phyloP scores from a whole-genome alignment of 1,140 invertebrate genomes.

The Zophobas morio region DNA sequence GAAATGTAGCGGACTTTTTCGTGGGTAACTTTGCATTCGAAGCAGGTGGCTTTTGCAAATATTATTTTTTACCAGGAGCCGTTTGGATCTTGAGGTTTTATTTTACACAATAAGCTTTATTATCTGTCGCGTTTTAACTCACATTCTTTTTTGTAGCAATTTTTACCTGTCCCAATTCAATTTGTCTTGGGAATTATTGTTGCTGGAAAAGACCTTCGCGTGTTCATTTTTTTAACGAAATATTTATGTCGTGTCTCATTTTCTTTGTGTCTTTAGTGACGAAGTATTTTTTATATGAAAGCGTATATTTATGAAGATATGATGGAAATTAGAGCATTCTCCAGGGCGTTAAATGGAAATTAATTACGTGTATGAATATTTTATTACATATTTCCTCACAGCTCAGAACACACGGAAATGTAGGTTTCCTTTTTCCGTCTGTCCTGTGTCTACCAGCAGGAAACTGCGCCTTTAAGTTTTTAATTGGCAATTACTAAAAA shows the following conservation, averaged over 20 bases:
- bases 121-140: slow-evolving; percentile 16
- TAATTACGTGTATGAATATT: too few relatives aligned
- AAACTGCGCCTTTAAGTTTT: too few relatives aligned
- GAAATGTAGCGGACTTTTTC: too few relatives aligned
- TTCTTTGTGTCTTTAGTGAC: slow-evolving; percentile 1
- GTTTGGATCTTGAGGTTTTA: not conserved
- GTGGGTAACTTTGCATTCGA: not conserved
- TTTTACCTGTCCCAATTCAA: slow-evolving; percentile 24
- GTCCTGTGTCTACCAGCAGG: too few relatives aligned
- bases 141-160: slow-evolving; percentile 8
- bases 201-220: slow-evolving; percentile 4
- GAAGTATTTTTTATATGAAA: not conserved
- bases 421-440: too few relatives aligned
- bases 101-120: not conserved
- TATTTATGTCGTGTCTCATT: slow-evolving; percentile 16
- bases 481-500: too few relatives aligned
- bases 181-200: slow-evolving; percentile 28
- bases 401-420: too few relatives aligned
- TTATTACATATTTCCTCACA: too few relatives aligned
- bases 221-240: slow-evolving; percentile 23
- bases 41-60: not conserved
- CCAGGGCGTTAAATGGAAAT: too few relatives aligned
- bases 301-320: not conserved
- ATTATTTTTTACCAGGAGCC: not conserved
- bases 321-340: too few relatives aligned